Base-by-base conservation (phyloP, 2,888 invertebrate species). In the Salticus scenicus region DNA sequence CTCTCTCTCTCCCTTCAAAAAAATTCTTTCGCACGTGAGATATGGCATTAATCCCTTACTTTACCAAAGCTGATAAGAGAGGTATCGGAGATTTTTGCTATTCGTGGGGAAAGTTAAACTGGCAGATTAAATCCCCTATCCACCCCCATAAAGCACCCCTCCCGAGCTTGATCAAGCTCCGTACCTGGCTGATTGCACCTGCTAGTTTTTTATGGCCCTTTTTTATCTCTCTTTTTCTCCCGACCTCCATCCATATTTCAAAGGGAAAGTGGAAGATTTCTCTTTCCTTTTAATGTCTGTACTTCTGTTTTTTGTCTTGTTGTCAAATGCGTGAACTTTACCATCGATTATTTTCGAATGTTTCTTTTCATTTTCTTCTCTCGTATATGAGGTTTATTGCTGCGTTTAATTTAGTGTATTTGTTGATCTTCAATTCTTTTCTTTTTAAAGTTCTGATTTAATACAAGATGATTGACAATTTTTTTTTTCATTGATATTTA, bases 101-200 rank as follows among this genome's bases (percentile, higher is more conserved):
- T 24, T 1, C 24, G 57, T 24, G 57, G 24, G 57, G 57, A 24
- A 24, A 57, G 57, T 57, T 57, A 57, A 57, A 57, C 57, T 57
- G 57, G 24, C 66, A 30, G 30, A 30, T 66, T 66, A 66, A 31
- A 66, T 66, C 27, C 75, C 64, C 69, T n/a, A 7, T 37, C 20
- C 51, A 20, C 33, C 73, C 67, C 67, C 51, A 74, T 69, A 74
- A 81, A 74, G 69, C 67, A 81, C 81, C 67, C 67, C 82, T 71
- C 31, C 30, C 7, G 31, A 28, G 31, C 30, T 30, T n/a, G 30
- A 30, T 66, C 70, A 71, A 69, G 51, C 12, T 30, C 64, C 67
- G 31, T 75, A 82, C 82, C 82, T 82, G 82, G 75, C 27, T 82
- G 82, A 82, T 82, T 82, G 82, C 69, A 74, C 82, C 82, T 76